Conservation (phyloP, 2,113 vertebrate species). For the Menura novaehollandiae region DNA sequence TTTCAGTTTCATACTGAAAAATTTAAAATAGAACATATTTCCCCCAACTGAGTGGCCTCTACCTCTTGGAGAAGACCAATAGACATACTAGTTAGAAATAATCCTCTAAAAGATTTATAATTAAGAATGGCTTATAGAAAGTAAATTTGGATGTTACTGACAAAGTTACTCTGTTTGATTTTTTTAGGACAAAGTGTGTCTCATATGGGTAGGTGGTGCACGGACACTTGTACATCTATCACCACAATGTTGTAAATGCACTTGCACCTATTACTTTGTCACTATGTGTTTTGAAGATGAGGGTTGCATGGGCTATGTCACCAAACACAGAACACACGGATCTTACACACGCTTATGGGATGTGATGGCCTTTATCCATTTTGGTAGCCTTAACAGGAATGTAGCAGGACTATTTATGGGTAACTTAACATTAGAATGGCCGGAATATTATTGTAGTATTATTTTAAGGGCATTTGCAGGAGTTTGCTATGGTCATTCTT, state of each 20-base stretch:
- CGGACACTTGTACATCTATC: neutral
- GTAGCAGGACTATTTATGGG: neutral
- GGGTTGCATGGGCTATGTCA: neutral
- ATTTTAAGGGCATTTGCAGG: neutral
- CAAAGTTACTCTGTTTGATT: neutral
- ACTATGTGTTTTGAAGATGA: neutral
- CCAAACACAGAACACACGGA: neutral
- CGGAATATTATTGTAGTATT: neutral
- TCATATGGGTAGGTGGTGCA: slow-evolving; percentile 63
- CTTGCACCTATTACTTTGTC: neutral
- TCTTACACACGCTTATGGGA: neutral
- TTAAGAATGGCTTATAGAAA: neutral
- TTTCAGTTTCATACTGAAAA: neutral
- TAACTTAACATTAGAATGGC: neutral
- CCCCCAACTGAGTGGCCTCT: neutral
- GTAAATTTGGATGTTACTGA: neutral
- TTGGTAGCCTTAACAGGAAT: neutral
- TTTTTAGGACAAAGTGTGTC: slow-evolving; percentile 58
- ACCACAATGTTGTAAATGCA: neutral
- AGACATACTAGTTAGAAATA: neutral
- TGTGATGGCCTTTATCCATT: neutral
- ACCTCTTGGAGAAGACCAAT: neutral
- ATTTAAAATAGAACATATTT: neutral
- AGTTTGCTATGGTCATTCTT: neutral
- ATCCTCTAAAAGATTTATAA: neutral